These are phyloP conservation scores for Zaprionus vittiger DNA, from an alignment of 1,140 invertebrate genomes.

Conservation along the genomic window DNA sequence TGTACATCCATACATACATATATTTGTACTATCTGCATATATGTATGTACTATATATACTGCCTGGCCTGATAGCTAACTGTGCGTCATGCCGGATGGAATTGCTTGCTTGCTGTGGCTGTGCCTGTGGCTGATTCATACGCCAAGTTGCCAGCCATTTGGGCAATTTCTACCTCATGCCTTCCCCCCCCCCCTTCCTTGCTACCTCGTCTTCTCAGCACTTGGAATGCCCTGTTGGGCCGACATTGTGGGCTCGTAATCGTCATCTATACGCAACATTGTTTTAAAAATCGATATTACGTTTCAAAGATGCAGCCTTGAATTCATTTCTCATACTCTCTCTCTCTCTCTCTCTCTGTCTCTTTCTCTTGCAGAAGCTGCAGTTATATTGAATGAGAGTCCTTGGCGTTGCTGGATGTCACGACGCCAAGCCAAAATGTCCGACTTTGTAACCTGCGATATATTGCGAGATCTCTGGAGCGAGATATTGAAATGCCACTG, in stretches of 20 bases:
- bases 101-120: slow-evolving; percentile 3
- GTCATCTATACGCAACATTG: slow-evolving; percentile 34
- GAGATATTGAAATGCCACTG: slow-evolving; percentile 90
- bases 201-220: too few relatives aligned
- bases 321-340: slow-evolving; percentile 10
- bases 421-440: slow-evolving; percentile 69
- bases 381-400: slow-evolving; percentile 74
- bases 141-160: slow-evolving; percentile 36
- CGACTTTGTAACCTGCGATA: slow-evolving; percentile 76
- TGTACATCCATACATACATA: background rate
- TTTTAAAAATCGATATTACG: slow-evolving; percentile 37
- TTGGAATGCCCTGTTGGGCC: background rate
- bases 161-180: slow-evolving; percentile 13
- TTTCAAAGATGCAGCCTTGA: slow-evolving; percentile 40
- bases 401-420: slow-evolving; percentile 57
- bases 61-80: slow-evolving; percentile 33
- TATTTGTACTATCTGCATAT: background rate
- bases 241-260: slow-evolving; percentile 16
- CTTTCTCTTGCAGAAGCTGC: slow-evolving; percentile 50
- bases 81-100: slow-evolving; percentile 42
- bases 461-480: slow-evolving; percentile 86
- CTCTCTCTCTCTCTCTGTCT: slow-evolving; percentile 5
- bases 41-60: background rate
- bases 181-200: background rate
- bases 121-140: slow-evolving; percentile 34